Evolutionary conservation across 2,888 invertebrate species (phyloP), one percentile per base, ranked within the genome.

Genomic region (Dicyrtomina minuta): DNA sequence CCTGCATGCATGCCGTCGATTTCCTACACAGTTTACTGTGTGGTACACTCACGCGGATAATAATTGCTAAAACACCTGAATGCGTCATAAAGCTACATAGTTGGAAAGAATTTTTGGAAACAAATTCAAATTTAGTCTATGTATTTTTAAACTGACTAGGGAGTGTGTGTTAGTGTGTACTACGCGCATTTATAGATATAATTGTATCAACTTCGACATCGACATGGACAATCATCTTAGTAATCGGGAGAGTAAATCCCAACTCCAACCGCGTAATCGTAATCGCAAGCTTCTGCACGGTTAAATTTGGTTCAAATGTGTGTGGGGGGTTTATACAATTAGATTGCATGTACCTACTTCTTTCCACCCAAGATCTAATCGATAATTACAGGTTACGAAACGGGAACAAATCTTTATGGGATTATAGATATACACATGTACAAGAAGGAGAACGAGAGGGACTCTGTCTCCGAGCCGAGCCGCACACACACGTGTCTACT

Each of bases 21-120:
- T n/a, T n/a, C n/a, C n/a, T n/a, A 27, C 26, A 15, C 56, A 24
- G 56, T n/a, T n/a, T n/a, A n/a, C n/a, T n/a, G n/a, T n/a, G n/a
- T 26, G 6, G 27, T 13, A 56, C 24, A 56, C 27, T n/a, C 26
- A 56, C 4, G 27, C 56, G 56, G 56, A 26, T 53, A 12, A 41
- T 65, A 65, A 65, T 65, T 65, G 64, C 64, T 65, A 51, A n/a
- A n/a, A 65, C 64, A 65, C 64, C 64, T 65, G 64, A 65, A 15
- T 65, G 64, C 64, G 41, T 65, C 64, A 65, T 49, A 62, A 53
- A 26, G 61, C 46, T 26, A 61, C 46, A 49, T 61, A 46, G 26
- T 61, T 44, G 24, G 22, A 44, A 44, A 17, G 44, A 61, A 61
- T 44, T 26, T 46, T 17, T 15, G n/a, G 33, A n/a, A 39, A 27